These are phyloP conservation scores for Drosophila eugracilis DNA, from an alignment of 1,140 invertebrate genomes.

Conservation along the genomic window DNA sequence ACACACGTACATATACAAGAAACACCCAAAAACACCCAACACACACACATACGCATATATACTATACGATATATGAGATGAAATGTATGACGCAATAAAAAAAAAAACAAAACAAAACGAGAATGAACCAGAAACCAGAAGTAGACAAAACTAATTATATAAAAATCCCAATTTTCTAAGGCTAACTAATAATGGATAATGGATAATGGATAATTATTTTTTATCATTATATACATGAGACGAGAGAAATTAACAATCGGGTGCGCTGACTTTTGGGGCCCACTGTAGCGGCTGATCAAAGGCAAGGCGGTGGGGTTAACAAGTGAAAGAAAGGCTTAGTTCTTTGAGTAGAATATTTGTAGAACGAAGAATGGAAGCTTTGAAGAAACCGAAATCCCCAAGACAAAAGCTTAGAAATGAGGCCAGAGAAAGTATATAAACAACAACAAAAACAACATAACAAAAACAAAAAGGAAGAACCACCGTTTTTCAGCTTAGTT, in stretches of 20 bases:
- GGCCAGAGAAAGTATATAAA: slow-evolving; percentile 3
- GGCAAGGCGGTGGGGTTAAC: slow-evolving; percentile 17
- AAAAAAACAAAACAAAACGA: slow-evolving; percentile 29
- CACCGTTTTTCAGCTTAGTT: slow-evolving; percentile 34
- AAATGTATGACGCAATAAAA: slow-evolving; percentile 38
- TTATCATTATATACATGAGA: slow-evolving; percentile 36
- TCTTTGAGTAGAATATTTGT: not conserved
- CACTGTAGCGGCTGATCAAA: slow-evolving; percentile 40
- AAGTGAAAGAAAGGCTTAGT: slow-evolving; percentile 5
- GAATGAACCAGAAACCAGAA: slow-evolving; percentile 23
- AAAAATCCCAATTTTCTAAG: slow-evolving; percentile 34
- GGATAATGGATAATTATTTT: slow-evolving; percentile 39
- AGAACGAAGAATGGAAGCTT: slow-evolving; percentile 1
- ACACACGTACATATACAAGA: slow-evolving; percentile 44
- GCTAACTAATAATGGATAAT: slow-evolving; percentile 38
- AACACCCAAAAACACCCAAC: too few relatives aligned
- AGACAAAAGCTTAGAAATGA: slow-evolving; percentile 24
- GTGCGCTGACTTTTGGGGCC: slow-evolving; percentile 28
- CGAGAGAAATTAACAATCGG: not conserved
- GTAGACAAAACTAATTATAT: slow-evolving; percentile 7
- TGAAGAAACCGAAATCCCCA: slow-evolving; percentile 12
- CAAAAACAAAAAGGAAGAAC: slow-evolving; percentile 28
- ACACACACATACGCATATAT: slow-evolving; percentile 44
- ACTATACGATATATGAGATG: slow-evolving; percentile 43
- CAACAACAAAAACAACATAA: not conserved